phyloP scores from a whole-genome alignment of 2,113 vertebrate species.

The Azemiops feae region DNA sequence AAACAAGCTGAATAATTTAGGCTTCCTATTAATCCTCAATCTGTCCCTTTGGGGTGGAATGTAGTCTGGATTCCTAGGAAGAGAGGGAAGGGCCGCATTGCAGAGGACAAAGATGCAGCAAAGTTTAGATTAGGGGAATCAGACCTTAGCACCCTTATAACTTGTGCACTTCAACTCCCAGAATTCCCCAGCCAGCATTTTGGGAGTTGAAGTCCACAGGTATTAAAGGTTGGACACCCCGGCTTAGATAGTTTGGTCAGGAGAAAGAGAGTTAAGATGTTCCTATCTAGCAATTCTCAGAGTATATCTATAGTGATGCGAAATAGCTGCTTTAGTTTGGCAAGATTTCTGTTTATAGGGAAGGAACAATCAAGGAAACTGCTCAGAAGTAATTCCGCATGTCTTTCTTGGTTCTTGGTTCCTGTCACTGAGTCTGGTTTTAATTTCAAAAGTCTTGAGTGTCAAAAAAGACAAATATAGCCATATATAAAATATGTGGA shows the following conservation, averaged over 20 bases:
- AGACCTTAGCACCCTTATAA: background rate
- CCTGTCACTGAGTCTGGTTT: background rate
- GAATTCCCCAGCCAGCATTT: background rate
- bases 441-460: background rate
- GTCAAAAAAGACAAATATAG: background rate
- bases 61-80: background rate
- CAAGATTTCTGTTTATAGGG: background rate
- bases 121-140: background rate
- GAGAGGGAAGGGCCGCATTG: background rate
- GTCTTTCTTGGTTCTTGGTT: background rate
- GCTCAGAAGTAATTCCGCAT: background rate
- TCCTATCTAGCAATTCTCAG: background rate
- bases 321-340: background rate
- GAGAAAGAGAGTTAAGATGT: background rate
- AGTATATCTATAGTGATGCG: background rate
- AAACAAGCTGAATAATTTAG: background rate
- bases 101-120: background rate
- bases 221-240: background rate
- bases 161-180: background rate
- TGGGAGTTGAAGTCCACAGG: background rate
- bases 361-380: background rate
- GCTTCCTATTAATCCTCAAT: background rate
- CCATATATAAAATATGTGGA: background rate
- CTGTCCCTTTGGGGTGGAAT: background rate
- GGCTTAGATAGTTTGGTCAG: background rate